These are phyloP conservation scores for Eristalis tenax DNA, from an alignment of 2,888 invertebrate genomes.

Conservation along the genomic window DNA sequence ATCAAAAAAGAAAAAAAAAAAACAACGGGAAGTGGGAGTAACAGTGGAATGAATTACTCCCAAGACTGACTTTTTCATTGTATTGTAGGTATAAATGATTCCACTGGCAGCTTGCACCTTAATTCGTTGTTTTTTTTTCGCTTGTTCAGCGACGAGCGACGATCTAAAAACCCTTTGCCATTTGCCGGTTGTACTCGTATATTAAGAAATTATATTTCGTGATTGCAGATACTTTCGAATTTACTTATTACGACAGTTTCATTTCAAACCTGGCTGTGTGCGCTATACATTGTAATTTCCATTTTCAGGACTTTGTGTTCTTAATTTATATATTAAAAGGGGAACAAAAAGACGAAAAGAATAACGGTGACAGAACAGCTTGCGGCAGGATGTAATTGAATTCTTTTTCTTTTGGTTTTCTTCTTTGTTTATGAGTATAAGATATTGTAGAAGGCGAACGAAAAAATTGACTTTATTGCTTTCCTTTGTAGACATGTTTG, in stretches of 20 bases:
- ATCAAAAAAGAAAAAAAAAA: slow-evolving; percentile 10
- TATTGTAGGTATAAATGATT: slow-evolving; percentile 36
- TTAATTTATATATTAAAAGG: slow-evolving; percentile 58
- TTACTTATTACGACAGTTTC: slow-evolving; percentile 67
- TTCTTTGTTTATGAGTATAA: slow-evolving; percentile 25
- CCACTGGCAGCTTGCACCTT: slow-evolving; percentile 14
- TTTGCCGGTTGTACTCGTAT: slow-evolving; percentile 18
- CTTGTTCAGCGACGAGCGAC: neutral
- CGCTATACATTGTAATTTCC: slow-evolving; percentile 58
- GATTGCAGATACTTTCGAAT: slow-evolving; percentile 71
- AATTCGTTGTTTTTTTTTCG: neutral
- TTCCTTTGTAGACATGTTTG: slow-evolving; percentile 73
- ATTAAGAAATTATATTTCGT: slow-evolving; percentile 71
- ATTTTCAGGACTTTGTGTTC: slow-evolving; percentile 65
- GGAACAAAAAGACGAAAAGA: slow-evolving; percentile 40
- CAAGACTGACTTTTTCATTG: slow-evolving; percentile 56
- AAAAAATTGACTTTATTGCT: slow-evolving; percentile 72
- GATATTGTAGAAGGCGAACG: slow-evolving; percentile 42
- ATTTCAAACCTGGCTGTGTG: slow-evolving; percentile 41
- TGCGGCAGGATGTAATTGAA: slow-evolving; percentile 67
- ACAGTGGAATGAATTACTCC: slow-evolving; percentile 27
- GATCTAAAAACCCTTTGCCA: slow-evolving; percentile 23
- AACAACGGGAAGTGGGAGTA: neutral
- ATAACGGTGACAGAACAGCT: slow-evolving; percentile 64
- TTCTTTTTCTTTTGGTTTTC: slow-evolving; percentile 53